Conservation (phyloP, 2,113 vertebrate species). For the Puntigrus tetrazona region DNA sequence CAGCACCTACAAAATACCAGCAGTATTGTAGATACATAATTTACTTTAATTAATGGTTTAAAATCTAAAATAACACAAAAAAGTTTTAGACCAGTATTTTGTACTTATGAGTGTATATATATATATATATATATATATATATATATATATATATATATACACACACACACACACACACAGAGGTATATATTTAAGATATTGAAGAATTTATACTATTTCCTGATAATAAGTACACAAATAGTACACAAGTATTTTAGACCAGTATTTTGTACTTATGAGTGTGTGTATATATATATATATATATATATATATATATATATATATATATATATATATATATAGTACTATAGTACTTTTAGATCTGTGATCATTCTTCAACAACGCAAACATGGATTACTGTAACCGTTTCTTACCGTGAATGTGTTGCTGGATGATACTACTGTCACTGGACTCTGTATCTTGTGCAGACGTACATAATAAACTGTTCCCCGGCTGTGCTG, state of each 20-base stretch:
- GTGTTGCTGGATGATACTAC: conserved; percentile 27
- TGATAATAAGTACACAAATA: not conserved
- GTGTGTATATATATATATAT: no score
- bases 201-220: not conserved
- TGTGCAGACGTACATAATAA: not conserved
- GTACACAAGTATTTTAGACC: not conserved
- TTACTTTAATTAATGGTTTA: not conserved
- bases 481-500: not conserved
- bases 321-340: no score
- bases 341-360: not conserved
- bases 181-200: not conserved
- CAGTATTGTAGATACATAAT: not conserved
- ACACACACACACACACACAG: no score
- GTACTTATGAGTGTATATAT: not conserved
- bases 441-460: not conserved
- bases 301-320: no score
- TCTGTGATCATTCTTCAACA: not conserved
- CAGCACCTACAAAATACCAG: not conserved
- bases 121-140: no score
- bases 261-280: not conserved
- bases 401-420: not conserved
- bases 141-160: no score
- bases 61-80: not conserved
- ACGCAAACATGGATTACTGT: not conserved
- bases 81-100: not conserved